Evolutionary conservation across 2,888 invertebrate species (phyloP).

Genomic region (Hydroisotoma schaefferi): DNA sequence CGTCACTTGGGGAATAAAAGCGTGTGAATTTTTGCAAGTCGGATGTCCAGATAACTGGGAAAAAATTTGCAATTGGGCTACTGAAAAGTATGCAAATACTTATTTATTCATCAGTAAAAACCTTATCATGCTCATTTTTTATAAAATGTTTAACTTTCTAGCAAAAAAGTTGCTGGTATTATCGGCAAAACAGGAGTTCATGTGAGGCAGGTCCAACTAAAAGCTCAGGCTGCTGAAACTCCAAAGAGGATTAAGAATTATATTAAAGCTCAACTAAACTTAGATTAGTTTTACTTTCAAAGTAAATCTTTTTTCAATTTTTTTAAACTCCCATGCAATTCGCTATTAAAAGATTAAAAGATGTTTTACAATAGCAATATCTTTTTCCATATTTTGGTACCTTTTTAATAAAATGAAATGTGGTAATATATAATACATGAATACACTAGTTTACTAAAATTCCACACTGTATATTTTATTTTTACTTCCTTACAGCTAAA

Average conservation of each 20-base stretch:
- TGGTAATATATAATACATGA: no score
- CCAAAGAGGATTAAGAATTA: constrained; percentile 30
- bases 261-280: no score
- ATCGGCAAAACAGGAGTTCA: constrained; percentile 37
- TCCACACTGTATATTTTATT: no score
- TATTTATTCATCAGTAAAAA: not conserved
- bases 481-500: no score
- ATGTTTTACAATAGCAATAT: no score
- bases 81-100: constrained; percentile 28
- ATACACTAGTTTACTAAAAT: no score
- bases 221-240: constrained; percentile 17
- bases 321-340: no score
- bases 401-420: no score
- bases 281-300: no score
- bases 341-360: no score
- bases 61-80: constrained; percentile 40
- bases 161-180: constrained; percentile 35
- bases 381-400: no score
- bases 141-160: constrained; percentile 13
- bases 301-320: no score
- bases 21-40: constrained; percentile 36
- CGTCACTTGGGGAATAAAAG: constrained; percentile 38
- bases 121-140: not conserved
- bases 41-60: constrained; percentile 43
- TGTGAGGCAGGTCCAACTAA: constrained; percentile 29